Evolutionary conservation across 2,113 vertebrate species (phyloP).

Genomic region (Gambusia holbrooki): DNA sequence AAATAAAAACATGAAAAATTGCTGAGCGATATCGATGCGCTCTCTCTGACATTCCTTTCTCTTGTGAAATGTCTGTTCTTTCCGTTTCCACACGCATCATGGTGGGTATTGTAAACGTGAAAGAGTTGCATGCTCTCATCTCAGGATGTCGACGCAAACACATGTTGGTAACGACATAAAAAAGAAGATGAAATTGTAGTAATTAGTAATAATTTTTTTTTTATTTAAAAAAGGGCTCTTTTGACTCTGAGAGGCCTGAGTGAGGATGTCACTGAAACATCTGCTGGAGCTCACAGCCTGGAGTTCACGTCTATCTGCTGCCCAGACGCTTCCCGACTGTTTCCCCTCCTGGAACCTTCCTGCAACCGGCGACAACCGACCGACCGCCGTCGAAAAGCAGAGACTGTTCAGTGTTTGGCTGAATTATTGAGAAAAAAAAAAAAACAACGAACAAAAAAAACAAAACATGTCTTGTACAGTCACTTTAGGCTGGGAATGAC

Average conservation of each 20-base stretch:
- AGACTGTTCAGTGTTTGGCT: slow-evolving; percentile 30
- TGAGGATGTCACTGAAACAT: slow-evolving; percentile 40
- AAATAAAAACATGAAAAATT: slow-evolving; percentile 18
- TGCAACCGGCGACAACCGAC: slow-evolving; percentile 49
- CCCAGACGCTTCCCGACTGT: slow-evolving; percentile 29
- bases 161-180: slow-evolving; percentile 47
- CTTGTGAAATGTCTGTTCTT: not conserved
- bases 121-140: slow-evolving; percentile 70
- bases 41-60: slow-evolving; percentile 40
- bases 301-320: slow-evolving; percentile 35
- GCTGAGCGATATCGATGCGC: slow-evolving; percentile 43
- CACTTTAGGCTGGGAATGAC: not conserved
- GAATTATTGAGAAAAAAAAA: slow-evolving; percentile 14
- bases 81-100: slow-evolving; percentile 9
- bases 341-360: slow-evolving; percentile 14
- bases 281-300: slow-evolving; percentile 25
- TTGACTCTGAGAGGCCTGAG: slow-evolving; percentile 53
- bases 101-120: slow-evolving; percentile 48
- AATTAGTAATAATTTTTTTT: slow-evolving; percentile 17
- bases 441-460: not conserved
- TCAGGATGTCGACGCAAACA: slow-evolving; percentile 61
- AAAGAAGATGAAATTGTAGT: slow-evolving; percentile 19
- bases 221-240: slow-evolving; percentile 68
- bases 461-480: not conserved
- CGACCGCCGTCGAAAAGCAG: slow-evolving; percentile 20